Conservation (phyloP, 2,797 vertebrate genomes). For the Sphenodon punctatus region DNA sequence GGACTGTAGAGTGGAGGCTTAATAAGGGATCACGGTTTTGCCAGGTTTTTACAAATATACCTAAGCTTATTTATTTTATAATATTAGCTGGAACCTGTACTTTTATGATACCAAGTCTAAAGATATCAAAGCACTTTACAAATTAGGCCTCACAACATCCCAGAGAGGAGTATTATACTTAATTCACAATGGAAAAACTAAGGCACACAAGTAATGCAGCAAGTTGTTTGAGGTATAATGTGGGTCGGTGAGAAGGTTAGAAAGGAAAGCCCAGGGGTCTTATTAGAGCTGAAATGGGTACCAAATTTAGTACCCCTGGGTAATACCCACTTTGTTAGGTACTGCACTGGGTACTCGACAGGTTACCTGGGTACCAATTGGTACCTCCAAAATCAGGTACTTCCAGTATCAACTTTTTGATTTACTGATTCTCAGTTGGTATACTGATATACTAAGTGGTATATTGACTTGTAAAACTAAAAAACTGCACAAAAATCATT, state of each 20-base stretch:
- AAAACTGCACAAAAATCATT: too few relatives aligned
- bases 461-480: too few relatives aligned
- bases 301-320: too few relatives aligned
- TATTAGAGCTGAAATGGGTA: too few relatives aligned
- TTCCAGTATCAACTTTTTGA: too few relatives aligned
- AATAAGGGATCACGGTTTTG: neutral
- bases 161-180: conserved; percentile 2
- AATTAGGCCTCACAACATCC: conserved; percentile 17
- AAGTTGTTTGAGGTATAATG: neutral
- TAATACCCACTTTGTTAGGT: too few relatives aligned
- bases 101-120: conserved; percentile 12
- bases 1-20: conserved; percentile 11
- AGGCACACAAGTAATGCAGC: neutral
- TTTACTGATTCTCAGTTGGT: too few relatives aligned
- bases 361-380: too few relatives aligned
- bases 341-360: too few relatives aligned
- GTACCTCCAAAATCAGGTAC: too few relatives aligned
- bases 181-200: neutral
- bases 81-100: neutral
- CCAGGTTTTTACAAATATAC: conserved; percentile 12
- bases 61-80: neutral
- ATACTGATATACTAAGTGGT: too few relatives aligned
- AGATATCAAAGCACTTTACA: conserved; percentile 26
- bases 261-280: too few relatives aligned
- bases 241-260: conserved; percentile 4